These are phyloP conservation scores for Lucilia cuprina DNA, from an alignment of 1,140 invertebrate genomes.

Conservation along the genomic window DNA sequence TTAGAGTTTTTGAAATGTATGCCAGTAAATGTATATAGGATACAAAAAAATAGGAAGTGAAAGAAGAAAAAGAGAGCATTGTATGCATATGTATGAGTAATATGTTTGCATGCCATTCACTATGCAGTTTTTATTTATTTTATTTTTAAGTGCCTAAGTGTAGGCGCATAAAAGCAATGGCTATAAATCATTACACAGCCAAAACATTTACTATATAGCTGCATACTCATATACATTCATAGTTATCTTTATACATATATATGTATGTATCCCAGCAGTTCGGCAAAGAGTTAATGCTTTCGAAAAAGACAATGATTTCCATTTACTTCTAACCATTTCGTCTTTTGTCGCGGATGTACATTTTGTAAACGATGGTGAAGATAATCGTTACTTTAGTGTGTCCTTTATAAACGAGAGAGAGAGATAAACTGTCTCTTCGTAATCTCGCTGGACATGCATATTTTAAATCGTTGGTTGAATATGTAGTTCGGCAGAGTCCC, in stretches of 20 bases:
- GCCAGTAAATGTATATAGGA: neutral
- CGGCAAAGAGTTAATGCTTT: no score
- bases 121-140: neutral
- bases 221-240: neutral
- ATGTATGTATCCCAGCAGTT: no score
- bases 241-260: neutral
- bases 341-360: no score
- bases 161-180: constrained; percentile 1
- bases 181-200: constrained; percentile 5
- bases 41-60: neutral
- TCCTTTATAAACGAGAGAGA: no score
- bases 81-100: neutral
- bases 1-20: neutral
- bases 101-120: neutral
- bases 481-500: no score
- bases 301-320: no score
- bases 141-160: constrained; percentile 8
- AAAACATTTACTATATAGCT: neutral
- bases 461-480: no score
- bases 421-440: no score
- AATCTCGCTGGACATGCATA: no score
- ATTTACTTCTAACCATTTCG: no score
- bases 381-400: no score
- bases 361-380: no score
- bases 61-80: neutral